A percentile compares a stretch with the other conserved stretches of the same genome.
Evolutionary conservation across 2,797 vertebrate species (phyloP).

Genomic region (Danio aesculapii): DNA sequence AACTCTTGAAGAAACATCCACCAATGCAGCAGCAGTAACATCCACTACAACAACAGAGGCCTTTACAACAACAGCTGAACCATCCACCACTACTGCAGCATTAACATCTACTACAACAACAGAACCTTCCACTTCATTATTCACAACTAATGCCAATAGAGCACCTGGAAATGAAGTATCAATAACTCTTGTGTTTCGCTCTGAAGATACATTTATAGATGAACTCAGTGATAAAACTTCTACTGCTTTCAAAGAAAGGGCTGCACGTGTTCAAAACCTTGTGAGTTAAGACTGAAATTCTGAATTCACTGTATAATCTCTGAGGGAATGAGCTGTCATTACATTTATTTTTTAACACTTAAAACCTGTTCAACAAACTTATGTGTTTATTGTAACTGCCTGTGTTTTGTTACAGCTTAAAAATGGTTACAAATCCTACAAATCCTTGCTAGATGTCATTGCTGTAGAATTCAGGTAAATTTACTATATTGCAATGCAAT

Average conservation of each 20-base stretch:
- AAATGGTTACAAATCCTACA: accelerated
- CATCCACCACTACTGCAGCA: too few relatives aligned
- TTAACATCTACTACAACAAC: too few relatives aligned
- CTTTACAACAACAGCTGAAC: too few relatives aligned
- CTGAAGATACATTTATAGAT: not conserved
- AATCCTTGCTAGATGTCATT: not conserved
- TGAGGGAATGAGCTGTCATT: not conserved
- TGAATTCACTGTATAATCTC: not conserved
- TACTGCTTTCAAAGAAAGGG: accelerated
- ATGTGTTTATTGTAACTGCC: not conserved
- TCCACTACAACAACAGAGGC: too few relatives aligned
- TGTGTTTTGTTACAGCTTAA: not conserved
- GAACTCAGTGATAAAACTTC: accelerated
- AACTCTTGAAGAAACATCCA: not conserved
- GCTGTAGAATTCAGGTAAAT: not conserved
- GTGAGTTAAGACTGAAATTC: not conserved
- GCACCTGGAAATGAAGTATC: not conserved
- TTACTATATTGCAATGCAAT: not conserved
- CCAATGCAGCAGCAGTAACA: too few relatives aligned
- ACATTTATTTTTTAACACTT: too few relatives aligned
- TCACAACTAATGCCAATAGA: not conserved
- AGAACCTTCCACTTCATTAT: not conserved
- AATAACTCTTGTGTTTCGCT: not conserved
- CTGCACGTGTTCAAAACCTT: accelerated
- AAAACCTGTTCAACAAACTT: not conserved